A percentile compares a stretch with the other conserved stretches of the same genome.
Evolutionary conservation across 2,888 invertebrate species (phyloP).

Genomic region (Meandrusa payeni): DNA sequence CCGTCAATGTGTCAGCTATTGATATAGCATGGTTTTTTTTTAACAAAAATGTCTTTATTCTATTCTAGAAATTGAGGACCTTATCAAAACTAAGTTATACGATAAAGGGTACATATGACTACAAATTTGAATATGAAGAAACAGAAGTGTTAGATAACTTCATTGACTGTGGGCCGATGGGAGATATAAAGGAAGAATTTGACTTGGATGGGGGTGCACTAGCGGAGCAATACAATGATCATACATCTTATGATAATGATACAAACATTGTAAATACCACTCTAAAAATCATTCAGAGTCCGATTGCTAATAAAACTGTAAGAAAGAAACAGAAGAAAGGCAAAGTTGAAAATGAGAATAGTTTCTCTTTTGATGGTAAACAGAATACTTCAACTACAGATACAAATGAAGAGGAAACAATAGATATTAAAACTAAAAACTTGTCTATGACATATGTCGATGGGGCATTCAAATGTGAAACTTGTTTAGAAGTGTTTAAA

Average conservation of each 20-base stretch:
- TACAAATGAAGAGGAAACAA: constrained; percentile 37
- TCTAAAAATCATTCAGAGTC: constrained; percentile 19
- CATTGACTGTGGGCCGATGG: constrained; percentile 42
- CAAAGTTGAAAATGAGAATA: too few species aligned
- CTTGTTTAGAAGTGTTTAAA: constrained; percentile 42
- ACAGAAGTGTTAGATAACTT: constrained; percentile 39
- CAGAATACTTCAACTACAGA: constrained; percentile 31
- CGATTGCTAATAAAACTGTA: constrained; percentile 23
- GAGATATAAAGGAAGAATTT: constrained; percentile 34
- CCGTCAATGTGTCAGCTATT: too few species aligned
- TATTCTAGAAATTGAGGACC: constrained; percentile 27
- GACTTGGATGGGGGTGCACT: constrained; percentile 47
- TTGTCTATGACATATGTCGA: constrained; percentile 28
- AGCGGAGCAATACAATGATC: constrained; percentile 37
- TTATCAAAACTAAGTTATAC: constrained; percentile 35
- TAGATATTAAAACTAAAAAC: constrained; percentile 31
- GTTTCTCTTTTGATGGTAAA: constrained; percentile 19
- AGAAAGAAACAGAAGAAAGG: constrained; percentile 26
- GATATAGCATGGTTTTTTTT: too few species aligned
- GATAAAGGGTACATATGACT: constrained; percentile 29
- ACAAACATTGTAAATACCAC: constrained; percentile 17
- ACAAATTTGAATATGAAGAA: constrained; percentile 22
- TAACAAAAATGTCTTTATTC: too few species aligned
- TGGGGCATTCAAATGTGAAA: constrained; percentile 45
- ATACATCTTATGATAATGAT: constrained; percentile 19